Percentiles rank a stretch among this genome's conserved stretches.
These are phyloP conservation scores for Luscinia luscinia DNA, from an alignment of 2,797 vertebrate species.

Conservation along the genomic window DNA sequence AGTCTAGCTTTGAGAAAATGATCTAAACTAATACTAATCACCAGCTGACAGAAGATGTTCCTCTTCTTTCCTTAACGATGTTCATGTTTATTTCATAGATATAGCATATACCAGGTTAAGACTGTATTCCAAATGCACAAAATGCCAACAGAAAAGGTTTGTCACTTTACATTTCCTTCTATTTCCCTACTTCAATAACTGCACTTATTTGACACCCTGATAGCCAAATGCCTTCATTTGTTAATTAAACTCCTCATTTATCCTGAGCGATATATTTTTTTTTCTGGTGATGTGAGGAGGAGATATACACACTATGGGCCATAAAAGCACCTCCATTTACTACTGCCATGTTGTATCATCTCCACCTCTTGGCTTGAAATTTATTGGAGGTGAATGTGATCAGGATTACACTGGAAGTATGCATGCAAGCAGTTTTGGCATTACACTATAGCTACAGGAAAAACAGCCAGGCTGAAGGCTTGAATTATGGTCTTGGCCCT, in stretches of 20 bases:
- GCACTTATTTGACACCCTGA: neutral
- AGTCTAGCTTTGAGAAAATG: neutral
- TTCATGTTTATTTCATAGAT: neutral
- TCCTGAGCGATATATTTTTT: neutral
- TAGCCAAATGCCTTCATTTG: neutral
- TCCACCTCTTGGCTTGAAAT: constrained; percentile 10
- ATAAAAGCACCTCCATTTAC: neutral
- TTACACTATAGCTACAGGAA: neutral
- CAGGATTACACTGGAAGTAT: neutral
- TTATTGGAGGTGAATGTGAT: neutral
- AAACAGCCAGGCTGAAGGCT: neutral
- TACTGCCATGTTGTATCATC: neutral
- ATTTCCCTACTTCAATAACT: neutral
- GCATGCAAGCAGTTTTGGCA: neutral
- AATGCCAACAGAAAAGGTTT: neutral
- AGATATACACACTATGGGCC: neutral
- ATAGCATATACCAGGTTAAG: neutral
- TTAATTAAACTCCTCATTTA: neutral
- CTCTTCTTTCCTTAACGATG: neutral
- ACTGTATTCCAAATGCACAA: neutral
- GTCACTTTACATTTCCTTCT: neutral
- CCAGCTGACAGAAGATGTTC: neutral
- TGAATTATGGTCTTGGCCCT: constrained; percentile 3
- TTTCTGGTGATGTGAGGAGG: neutral
- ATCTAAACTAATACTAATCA: neutral